Percentiles rank a stretch among this genome's conserved stretches.
phyloP scores from a whole-genome alignment of 2,888 invertebrate genomes.

The Tachystola acroxantha region DNA sequence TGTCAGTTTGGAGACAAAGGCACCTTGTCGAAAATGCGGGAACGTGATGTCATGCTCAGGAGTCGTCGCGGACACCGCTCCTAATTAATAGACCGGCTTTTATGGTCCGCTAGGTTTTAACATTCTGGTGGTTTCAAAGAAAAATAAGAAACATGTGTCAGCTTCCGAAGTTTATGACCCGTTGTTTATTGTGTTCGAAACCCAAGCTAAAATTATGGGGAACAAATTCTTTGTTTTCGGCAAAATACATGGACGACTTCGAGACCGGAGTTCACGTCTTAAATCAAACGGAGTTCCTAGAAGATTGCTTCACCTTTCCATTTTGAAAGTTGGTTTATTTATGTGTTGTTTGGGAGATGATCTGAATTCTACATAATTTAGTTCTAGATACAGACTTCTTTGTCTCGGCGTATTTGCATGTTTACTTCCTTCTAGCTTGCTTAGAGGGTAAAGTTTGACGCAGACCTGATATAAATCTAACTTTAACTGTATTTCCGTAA shows the following conservation, averaged over 20 bases:
- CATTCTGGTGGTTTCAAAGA: conserved; percentile 48
- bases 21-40: conserved; percentile 53
- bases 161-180: conserved; percentile 45
- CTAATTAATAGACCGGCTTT: conserved; percentile 65
- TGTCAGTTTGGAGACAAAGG: conserved; percentile 65
- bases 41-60: conserved; percentile 61
- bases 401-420: conserved; percentile 1
- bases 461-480: background rate
- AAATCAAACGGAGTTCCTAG: conserved; percentile 10
- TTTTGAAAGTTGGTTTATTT: conserved; percentile 11
- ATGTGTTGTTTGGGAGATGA: conserved; percentile 17
- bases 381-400: background rate
- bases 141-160: conserved; percentile 60
- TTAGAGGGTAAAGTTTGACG: conserved; percentile 1
- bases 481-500: no score
- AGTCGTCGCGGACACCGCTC: conserved; percentile 27
- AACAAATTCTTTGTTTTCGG: conserved; percentile 55
- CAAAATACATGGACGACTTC: conserved; percentile 27
- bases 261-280: conserved; percentile 27
- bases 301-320: conserved; percentile 21
- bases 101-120: conserved; percentile 45
- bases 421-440: background rate
- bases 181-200: conserved; percentile 52
- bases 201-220: conserved; percentile 34
- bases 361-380: background rate